phyloP scores from a whole-genome alignment of 2,888 invertebrate genomes.

The Hyles lineata region DNA sequence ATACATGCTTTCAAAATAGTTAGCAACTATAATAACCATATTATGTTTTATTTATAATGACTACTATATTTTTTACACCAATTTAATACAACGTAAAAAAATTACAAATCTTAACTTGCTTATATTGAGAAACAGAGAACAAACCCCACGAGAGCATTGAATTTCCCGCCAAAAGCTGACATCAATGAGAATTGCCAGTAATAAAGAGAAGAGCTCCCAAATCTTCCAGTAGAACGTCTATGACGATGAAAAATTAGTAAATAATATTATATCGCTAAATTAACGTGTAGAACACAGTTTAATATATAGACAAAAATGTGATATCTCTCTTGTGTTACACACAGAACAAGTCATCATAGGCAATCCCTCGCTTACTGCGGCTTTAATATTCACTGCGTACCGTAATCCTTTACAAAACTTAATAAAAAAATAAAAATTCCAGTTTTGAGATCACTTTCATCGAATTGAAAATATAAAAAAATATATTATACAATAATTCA shows the following conservation, averaged over 20 bases:
- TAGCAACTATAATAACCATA: no score
- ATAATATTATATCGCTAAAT: slow-evolving; percentile 5
- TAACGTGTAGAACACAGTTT: slow-evolving; percentile 16
- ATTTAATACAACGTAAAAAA: no score
- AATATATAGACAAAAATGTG: slow-evolving; percentile 20
- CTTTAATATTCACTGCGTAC: neutral
- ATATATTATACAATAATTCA: neutral
- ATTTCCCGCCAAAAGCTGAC: neutral
- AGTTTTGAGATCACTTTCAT: neutral
- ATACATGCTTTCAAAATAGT: no score
- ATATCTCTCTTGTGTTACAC: slow-evolving; percentile 37
- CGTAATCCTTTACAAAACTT: neutral
- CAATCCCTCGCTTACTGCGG: neutral
- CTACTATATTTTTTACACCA: no score
- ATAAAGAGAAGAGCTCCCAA: neutral
- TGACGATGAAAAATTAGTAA: slow-evolving; percentile 13
- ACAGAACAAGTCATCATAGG: slow-evolving; percentile 32
- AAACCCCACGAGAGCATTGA: no score
- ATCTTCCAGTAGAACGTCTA: slow-evolving; percentile 4
- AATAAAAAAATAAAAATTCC: neutral
- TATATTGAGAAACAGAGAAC: no score
- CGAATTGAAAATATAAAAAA: neutral
- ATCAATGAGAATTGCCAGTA: neutral
- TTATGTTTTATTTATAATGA: no score
- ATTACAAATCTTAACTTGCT: no score